phyloP scores from a whole-genome alignment of 2,888 invertebrate species.

The Nemotelus nigrinus region DNA sequence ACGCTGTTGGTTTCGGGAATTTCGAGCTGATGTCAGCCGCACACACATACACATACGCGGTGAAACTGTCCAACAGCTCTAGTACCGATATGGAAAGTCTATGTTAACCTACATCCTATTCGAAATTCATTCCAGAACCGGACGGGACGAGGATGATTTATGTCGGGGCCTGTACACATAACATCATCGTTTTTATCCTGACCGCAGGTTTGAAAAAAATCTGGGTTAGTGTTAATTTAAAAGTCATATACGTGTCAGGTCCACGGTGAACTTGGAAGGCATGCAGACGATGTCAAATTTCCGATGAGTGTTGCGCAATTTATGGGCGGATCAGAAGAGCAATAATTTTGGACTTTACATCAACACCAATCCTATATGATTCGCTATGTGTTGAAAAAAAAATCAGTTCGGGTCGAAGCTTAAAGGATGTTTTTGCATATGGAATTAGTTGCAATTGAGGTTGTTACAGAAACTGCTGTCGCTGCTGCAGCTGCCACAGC shows the following conservation, averaged over 20 bases:
- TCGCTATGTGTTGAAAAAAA: slow-evolving; percentile 5
- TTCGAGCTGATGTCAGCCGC: slow-evolving; percentile 43
- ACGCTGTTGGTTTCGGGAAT: slow-evolving; percentile 38
- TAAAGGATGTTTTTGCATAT: neutral
- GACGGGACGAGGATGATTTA: slow-evolving; percentile 32
- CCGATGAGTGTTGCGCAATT: slow-evolving; percentile 32
- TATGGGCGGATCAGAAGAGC: slow-evolving; percentile 17
- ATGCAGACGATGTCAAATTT: slow-evolving; percentile 18
- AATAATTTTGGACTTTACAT: slow-evolving; percentile 20
- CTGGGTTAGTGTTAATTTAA: slow-evolving; percentile 44
- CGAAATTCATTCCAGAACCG: slow-evolving; percentile 8
- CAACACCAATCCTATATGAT: slow-evolving; percentile 10
- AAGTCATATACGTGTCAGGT: slow-evolving; percentile 36
- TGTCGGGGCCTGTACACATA: slow-evolving; percentile 3
- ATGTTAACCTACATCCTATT: neutral
- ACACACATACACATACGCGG: neutral
- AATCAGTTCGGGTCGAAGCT: neutral
- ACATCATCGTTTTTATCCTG: neutral
- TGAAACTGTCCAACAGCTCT: neutral
- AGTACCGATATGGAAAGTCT: neutral
- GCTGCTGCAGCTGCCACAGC: neutral
- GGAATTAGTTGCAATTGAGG: slow-evolving; percentile 8
- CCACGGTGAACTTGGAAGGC: neutral
- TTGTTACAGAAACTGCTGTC: neutral
- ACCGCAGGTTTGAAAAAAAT: slow-evolving; percentile 14